Base-by-base conservation (phyloP, 2,888 invertebrate species). In the Lasioglossum malachurum region DNA sequence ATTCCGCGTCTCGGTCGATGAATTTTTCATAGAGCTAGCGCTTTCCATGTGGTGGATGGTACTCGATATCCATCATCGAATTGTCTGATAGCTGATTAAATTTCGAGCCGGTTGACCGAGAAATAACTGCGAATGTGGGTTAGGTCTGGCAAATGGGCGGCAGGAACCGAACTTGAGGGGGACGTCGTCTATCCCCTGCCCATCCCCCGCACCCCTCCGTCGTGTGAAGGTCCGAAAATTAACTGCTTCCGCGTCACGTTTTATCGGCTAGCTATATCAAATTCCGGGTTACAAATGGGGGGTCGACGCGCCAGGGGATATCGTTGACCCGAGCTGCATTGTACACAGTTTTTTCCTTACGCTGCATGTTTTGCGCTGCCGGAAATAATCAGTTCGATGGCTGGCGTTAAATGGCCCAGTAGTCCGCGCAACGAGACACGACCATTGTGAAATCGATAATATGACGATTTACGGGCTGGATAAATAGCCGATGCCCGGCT, bases 301-400 rank as follows among this genome's bases (percentile, higher is more conserved):
- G 46, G 71, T 41, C 67, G 35, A 35, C 19, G 31, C 31, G 19
- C 16, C 67, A 19, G 67, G 64, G 78, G 31, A 69, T 78, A 78
- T 78, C 67, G 69, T 27, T 49, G 19, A 27, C 23, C 64, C 46
- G 57, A 27, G 77, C 53, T 53, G 57, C 53, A 16, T 35, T 31
- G 57, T 74, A 46, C 27, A 46, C 23, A 14, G 44, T 60, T 75
- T 74, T 84, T 71, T 78, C 69, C 78, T 84, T 84, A 78, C 84
- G 69, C 78, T 60, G 78, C 74, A 75, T n/a, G 74, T 69, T 78
- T 57, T 44, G 46, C 57, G 7, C 38, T 38, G 49, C 23, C 4
- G 76, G 72, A 82, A 82, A 84, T 84, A 78, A 83, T 83, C 80
- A 60, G 57, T 60, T 80, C 80, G 80, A 83, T 75, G 57, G 67